Evolutionary conservation across 2,888 invertebrate species (phyloP).

Genomic region (Sarcophaga subvicina): DNA sequence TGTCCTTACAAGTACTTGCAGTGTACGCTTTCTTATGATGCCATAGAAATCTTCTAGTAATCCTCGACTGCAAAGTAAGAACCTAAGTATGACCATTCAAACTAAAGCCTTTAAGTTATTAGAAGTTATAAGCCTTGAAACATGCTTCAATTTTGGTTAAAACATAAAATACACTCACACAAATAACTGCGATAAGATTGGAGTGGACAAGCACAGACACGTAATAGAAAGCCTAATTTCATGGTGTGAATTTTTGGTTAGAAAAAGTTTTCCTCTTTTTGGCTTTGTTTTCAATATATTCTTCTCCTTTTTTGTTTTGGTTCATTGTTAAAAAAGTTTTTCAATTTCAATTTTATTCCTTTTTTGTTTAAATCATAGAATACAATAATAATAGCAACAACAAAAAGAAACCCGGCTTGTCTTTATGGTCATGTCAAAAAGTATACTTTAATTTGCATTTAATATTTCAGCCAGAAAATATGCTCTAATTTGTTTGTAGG

Average conservation of each 20-base stretch:
- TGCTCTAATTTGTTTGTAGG: constrained; percentile 55
- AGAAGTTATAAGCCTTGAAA: background rate
- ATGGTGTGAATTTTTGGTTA: constrained; percentile 18
- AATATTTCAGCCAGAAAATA: constrained; percentile 49
- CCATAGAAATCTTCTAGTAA: too few relatives aligned
- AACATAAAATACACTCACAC: background rate
- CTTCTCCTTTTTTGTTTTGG: background rate
- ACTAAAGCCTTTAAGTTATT: background rate
- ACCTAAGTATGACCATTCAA: too few relatives aligned
- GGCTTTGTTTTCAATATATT: background rate
- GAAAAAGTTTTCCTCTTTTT: background rate
- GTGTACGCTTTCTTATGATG: too few relatives aligned
- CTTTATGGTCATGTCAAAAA: constrained; percentile 46
- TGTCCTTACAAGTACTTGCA: too few relatives aligned
- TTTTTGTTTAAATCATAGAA: constrained; percentile 41
- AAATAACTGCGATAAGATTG: background rate
- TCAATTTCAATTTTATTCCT: constrained; percentile 5
- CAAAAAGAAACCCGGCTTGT: background rate
- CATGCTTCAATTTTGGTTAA: background rate
- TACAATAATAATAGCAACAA: background rate
- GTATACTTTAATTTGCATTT: constrained; percentile 51
- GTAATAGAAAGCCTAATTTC: background rate
- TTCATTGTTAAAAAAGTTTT: constrained; percentile 31
- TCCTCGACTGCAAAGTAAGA: too few relatives aligned
- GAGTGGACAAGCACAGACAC: too few relatives aligned